Evolutionary conservation across 2,113 vertebrate species (phyloP).

Genomic region (Perca fluviatilis): DNA sequence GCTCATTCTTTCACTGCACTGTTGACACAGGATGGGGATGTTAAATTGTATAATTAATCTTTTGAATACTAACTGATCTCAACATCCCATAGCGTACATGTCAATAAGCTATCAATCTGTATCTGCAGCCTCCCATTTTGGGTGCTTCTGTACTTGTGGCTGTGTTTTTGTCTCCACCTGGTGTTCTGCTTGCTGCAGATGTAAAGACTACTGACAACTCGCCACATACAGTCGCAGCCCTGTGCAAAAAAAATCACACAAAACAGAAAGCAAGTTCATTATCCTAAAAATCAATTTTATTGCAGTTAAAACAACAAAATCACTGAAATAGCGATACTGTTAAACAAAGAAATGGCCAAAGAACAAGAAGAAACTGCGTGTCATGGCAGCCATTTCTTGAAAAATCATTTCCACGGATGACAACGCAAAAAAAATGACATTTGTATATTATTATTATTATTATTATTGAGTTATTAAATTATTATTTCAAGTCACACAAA

Average conservation of each 20-base stretch:
- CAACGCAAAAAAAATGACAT: slow-evolving; percentile 51
- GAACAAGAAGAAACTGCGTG: slow-evolving; percentile 24
- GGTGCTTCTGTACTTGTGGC: background rate
- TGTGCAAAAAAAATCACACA: background rate
- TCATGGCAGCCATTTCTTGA: slow-evolving; percentile 57
- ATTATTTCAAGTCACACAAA: slow-evolving; percentile 59
- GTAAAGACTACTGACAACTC: background rate
- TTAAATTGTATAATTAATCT: background rate
- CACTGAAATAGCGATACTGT: slow-evolving; percentile 53
- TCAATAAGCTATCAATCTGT: background rate
- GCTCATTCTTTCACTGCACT: background rate
- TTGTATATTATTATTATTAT: slow-evolving; percentile 36
- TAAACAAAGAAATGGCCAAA: slow-evolving; percentile 47
- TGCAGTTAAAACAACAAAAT: slow-evolving; percentile 74
- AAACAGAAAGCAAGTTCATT: background rate
- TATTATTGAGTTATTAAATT: slow-evolving; percentile 42
- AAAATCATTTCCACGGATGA: slow-evolving; percentile 47
- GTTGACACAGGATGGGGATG: background rate
- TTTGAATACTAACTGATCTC: background rate
- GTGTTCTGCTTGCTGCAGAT: slow-evolving; percentile 47
- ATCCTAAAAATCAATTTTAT: slow-evolving; percentile 84
- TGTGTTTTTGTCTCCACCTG: slow-evolving; percentile 74
- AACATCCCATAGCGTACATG: background rate
- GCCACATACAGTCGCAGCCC: background rate
- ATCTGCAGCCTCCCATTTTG: background rate